Percentiles rank a stretch among this genome's conserved stretches.
phyloP scores from a whole-genome alignment of 2,888 invertebrate species.

The Thelaira solivaga region DNA sequence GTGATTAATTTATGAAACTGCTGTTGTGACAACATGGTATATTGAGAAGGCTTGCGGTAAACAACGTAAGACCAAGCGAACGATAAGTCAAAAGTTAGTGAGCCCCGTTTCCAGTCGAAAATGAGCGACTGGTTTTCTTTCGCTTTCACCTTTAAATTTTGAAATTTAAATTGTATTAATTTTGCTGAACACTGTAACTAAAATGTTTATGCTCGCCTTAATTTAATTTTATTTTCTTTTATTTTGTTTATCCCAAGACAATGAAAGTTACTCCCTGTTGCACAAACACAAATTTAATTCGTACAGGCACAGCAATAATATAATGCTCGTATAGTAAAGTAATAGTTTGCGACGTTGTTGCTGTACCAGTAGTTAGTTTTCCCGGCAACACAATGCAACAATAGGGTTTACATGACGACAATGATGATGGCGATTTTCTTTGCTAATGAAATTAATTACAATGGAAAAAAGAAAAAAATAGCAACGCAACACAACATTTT shows the following conservation, averaged over 20 bases:
- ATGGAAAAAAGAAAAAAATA: constrained; percentile 31
- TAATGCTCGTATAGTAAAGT: not conserved
- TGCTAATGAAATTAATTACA: constrained; percentile 62
- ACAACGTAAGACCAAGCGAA: too few species aligned
- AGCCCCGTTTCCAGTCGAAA: too few species aligned
- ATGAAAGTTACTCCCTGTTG: constrained; percentile 52
- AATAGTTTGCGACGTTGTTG: too few species aligned
- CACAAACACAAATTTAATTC: constrained; percentile 38
- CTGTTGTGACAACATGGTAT: too few species aligned
- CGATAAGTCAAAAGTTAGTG: too few species aligned
- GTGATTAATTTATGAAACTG: too few species aligned
- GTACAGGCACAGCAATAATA: not conserved
- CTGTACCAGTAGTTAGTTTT: constrained; percentile 4
- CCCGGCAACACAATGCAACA: not conserved
- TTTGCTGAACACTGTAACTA: not conserved
- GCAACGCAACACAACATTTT: constrained; percentile 5
- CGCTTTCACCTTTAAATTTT: too few species aligned
- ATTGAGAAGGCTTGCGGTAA: too few species aligned
- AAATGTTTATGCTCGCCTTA: not conserved
- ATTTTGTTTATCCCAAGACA: too few species aligned
- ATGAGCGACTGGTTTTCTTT: too few species aligned
- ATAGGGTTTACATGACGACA: constrained; percentile 5
- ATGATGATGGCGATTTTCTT: constrained; percentile 54
- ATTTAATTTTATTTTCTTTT: not conserved
- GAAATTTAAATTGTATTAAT: too few species aligned